Base-by-base conservation (phyloP, 2,888 invertebrate species). In the Siphlonurus alternatus region DNA sequence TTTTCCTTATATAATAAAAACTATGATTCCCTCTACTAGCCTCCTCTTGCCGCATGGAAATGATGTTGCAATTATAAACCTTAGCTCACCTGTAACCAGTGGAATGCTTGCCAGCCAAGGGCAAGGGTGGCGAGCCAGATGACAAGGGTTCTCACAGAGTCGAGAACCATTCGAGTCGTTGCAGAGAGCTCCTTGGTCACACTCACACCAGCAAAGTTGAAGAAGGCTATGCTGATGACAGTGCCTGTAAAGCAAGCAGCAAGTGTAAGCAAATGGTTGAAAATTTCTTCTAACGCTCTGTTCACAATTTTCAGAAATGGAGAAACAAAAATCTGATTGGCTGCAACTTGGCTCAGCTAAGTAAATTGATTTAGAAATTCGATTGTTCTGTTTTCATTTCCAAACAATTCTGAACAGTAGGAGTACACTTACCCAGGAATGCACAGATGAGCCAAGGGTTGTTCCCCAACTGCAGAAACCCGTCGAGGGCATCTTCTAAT, bases 141-240 rank as follows among this genome's bases (percentile, higher is more conserved):
- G n/a, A 94, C 82, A 60, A 95, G 78, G 0, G 93, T 93, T 68
- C 95, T 80, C n/a, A 91, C 80, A 63, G 88, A 89, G 74, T 95
- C 94, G 61, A 94, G 78, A 15, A 95, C 88, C 87, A 93, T 89
- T 67, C 94, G 80, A 1, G 92, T 91, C 0, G 93, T 93, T 1
- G 96, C 94, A 1, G 91, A 94, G 71, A 94, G 82, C 75, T 94
- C 92, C 77, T 95, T 96, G 0, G 94, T 93, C 2, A 97, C 89
- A 72, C 89, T 89, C 67, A 95, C 85, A 10, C 93, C 93, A 67
- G 92, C 86, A 75, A 90, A 95, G 75, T 93, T 94, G 79, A 95
- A 95, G 77, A 94, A 89, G 0, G 95, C 92, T 69, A 95, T 94
- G 62, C 93, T 93, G 23, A 92, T 71, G 23, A 89, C 79, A 1